A percentile compares a stretch with the other conserved stretches of the same genome.
These are phyloP conservation scores for Chrysaora quinquecirrha DNA, from an alignment of 30 jellyfish, hydroid and myxozoan genomes.

Conservation along the genomic window DNA sequence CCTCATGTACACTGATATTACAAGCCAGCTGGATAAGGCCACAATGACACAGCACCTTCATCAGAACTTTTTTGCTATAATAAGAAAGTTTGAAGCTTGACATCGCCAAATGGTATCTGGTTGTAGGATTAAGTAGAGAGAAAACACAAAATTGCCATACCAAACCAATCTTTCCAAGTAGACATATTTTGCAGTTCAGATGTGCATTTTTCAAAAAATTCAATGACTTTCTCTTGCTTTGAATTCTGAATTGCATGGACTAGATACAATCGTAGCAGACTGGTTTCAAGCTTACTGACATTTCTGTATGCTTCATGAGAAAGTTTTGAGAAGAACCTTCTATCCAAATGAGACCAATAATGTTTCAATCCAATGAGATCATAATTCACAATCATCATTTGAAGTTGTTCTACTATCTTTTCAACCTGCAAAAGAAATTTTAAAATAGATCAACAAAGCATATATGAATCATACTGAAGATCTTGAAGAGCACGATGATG, in stretches of 20 bases:
- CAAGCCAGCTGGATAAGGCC: constrained; percentile 83
- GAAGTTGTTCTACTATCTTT: constrained; percentile 82
- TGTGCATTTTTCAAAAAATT: constrained; percentile 83
- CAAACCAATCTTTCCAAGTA: constrained; percentile 97
- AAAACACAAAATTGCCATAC: constrained; percentile 27
- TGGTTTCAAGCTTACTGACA: constrained; percentile 77
- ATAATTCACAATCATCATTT: constrained; percentile 44
- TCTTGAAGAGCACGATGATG: too few relatives aligned
- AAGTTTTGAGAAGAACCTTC: constrained; percentile 85
- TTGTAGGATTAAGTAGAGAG: too few relatives aligned
- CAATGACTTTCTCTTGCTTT: constrained; percentile 80
- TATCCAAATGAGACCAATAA: constrained; percentile 91
- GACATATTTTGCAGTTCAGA: constrained; percentile 81
- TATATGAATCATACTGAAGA: too few relatives aligned
- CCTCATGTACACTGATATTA: constrained; percentile 86
- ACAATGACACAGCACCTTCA: too few relatives aligned
- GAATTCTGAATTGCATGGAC: constrained; percentile 84
- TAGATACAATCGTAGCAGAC: constrained; percentile 76
- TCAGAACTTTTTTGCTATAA: too few relatives aligned
- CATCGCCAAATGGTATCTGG: too few relatives aligned
- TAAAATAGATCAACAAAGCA: too few relatives aligned
- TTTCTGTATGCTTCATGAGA: constrained; percentile 74
- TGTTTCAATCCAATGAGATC: constrained; percentile 70
- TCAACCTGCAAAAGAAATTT: constrained; percentile 96
- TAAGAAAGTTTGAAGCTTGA: too few relatives aligned